These are phyloP conservation scores for Oreonectes daqikongensis DNA, from an alignment of 2,797 vertebrate species.

Conservation along the genomic window DNA sequence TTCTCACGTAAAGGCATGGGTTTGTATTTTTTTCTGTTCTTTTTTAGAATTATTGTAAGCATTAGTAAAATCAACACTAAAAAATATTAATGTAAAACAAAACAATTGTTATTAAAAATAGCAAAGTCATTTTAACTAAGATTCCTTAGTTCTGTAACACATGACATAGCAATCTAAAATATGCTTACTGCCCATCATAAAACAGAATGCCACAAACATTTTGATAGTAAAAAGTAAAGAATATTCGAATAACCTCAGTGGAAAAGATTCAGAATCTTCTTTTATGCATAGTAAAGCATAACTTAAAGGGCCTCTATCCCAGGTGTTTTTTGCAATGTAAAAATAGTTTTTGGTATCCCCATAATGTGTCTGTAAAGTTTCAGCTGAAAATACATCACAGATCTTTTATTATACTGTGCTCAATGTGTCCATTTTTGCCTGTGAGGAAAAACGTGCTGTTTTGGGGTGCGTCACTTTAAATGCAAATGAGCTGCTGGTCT, in stretches of 20 bases:
- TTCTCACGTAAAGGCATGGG: constrained; percentile 40
- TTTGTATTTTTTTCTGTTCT: not conserved
- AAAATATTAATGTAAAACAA: constrained; percentile 11
- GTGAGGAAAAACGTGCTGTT: too few species aligned
- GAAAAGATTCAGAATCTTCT: constrained; percentile 9
- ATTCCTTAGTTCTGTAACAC: not conserved
- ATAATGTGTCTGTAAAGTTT: too few species aligned
- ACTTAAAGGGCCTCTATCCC: not conserved
- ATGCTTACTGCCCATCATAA: not conserved
- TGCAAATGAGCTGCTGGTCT: too few species aligned
- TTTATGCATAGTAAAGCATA: constrained; percentile 25
- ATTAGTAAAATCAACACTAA: constrained; percentile 20
- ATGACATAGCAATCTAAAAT: not conserved
- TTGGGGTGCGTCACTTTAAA: too few species aligned
- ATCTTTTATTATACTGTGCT: too few species aligned
- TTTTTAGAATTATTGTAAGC: constrained; percentile 22
- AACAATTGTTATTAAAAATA: not conserved
- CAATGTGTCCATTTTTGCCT: too few species aligned
- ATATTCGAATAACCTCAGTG: constrained; percentile 8
- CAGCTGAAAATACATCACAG: too few species aligned
- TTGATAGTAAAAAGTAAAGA: too few species aligned
- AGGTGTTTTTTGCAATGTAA: too few species aligned
- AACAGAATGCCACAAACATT: not conserved
- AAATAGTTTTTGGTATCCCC: too few species aligned
- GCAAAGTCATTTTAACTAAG: not conserved